Evolutionary conservation across 2,888 invertebrate species (phyloP).

Genomic region (Shargacucullia verbasci): DNA sequence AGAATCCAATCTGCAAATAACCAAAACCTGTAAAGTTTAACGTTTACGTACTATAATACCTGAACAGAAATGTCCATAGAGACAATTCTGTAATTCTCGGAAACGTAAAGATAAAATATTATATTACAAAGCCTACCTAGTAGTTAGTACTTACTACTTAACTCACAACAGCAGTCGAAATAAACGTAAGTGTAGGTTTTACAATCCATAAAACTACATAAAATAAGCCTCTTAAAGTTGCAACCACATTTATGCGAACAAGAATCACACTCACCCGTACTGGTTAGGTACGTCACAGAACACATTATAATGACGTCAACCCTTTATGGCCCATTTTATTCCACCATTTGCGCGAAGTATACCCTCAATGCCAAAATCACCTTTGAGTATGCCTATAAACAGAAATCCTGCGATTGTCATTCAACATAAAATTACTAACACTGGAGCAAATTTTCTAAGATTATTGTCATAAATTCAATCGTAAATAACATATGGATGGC

Average conservation of each 20-base stretch:
- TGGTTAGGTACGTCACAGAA: slow-evolving; percentile 27
- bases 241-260: slow-evolving; percentile 20
- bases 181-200: slow-evolving; percentile 38
- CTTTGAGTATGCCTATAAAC: slow-evolving; percentile 30
- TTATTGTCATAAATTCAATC: slow-evolving; percentile 52
- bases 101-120: too few species aligned
- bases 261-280: slow-evolving; percentile 17
- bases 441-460: slow-evolving; percentile 35
- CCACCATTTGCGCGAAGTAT: slow-evolving; percentile 11
- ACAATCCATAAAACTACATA: slow-evolving; percentile 48
- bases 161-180: slow-evolving; percentile 15
- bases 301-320: slow-evolving; percentile 29
- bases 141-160: slow-evolving; percentile 9
- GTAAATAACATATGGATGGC: slow-evolving; percentile 48
- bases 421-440: slow-evolving; percentile 31
- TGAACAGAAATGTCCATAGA: too few species aligned
- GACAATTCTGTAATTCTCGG: too few species aligned
- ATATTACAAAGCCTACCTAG: background rate
- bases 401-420: slow-evolving; percentile 32
- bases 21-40: too few species aligned
- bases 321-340: slow-evolving; percentile 35
- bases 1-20: too few species aligned
- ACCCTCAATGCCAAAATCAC: slow-evolving; percentile 20
- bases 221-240: slow-evolving; percentile 38
- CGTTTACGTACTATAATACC: too few species aligned